Conservation (phyloP, 1,140 invertebrate genomes). For the Zaprionus nigranus region DNA sequence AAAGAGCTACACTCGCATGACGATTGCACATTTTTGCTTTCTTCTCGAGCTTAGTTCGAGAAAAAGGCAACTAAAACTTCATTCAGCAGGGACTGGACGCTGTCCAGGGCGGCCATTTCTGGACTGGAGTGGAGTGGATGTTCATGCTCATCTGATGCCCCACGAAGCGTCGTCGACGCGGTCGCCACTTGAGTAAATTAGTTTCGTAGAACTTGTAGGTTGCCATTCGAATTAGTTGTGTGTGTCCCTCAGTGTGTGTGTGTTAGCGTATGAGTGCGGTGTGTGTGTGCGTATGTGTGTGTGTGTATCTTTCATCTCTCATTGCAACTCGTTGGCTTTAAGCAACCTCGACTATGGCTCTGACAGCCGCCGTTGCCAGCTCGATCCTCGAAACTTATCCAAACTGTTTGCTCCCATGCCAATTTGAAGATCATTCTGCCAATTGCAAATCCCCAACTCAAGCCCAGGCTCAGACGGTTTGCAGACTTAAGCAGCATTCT, state of each 20-base stretch:
- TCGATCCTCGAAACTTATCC: slow-evolving; percentile 10
- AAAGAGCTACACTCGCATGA: slow-evolving; percentile 37
- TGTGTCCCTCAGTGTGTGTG: slow-evolving; percentile 7
- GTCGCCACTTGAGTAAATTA: slow-evolving; percentile 75
- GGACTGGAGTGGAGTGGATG: slow-evolving; percentile 50
- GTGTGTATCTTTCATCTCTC: slow-evolving; percentile 8
- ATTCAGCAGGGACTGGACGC: slow-evolving; percentile 28
- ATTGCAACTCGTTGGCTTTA: not conserved
- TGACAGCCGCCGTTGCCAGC: not conserved
- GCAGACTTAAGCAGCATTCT: not conserved
- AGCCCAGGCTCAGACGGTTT: not conserved
- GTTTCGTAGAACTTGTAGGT: slow-evolving; percentile 79
- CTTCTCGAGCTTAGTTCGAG: slow-evolving; percentile 10
- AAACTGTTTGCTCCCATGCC: slow-evolving; percentile 49
- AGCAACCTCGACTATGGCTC: not conserved
- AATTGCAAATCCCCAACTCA: slow-evolving; percentile 31
- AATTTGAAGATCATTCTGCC: slow-evolving; percentile 48
- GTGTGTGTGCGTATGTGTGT: not conserved
- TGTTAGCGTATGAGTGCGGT: not conserved
- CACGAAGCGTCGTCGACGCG: slow-evolving; percentile 46
- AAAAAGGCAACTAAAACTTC: slow-evolving; percentile 27
- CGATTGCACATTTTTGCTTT: slow-evolving; percentile 52
- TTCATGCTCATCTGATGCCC: slow-evolving; percentile 26
- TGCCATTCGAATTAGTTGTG: slow-evolving; percentile 45
- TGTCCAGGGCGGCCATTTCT: slow-evolving; percentile 50